Base-by-base conservation (phyloP, 2,888 invertebrate species). In the Drosophila maculinotata region DNA sequence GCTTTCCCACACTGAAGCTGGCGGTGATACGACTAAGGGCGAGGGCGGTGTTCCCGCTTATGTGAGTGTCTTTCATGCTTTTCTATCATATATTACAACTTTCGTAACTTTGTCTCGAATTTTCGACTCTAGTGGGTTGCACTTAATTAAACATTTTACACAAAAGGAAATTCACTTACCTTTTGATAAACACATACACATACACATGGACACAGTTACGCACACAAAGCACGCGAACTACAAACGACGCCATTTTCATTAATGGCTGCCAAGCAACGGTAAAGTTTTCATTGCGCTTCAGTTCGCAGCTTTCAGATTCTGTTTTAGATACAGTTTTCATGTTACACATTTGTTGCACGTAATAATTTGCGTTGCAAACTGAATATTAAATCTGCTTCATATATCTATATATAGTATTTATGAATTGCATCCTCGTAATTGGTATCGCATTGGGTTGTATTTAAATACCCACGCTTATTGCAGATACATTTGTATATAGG, bases 1-100 rank as follows among this genome's bases (percentile, higher is more conserved):
- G 97, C 96, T 96, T 9, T 95, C 96, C 9, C 97, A 97, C 85
- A 97, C 98, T 0, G 97, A 97, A 90, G 97, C 97, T 60, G 96
- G 97, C 58, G 97, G 97, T 73, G 97, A 97, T 90, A 96, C 97
- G 14, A 95, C 95, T 1, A 94, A 94, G 12, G 98, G 98, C 47
- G 96, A 96, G 90, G 97, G 97, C 47, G 97, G 97, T 88, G 94
- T 94, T 1, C 96, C 97, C 0, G 97, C 97, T 80, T 97, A 93
- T 89, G 96, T 97, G 93, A 94, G 95, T 93, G 73, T 31, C 14
- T 33, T 17, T 25, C 10, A 20, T 20, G 28, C 9, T 36, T 31
- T 17, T 44, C 8, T 44, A 2, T 30, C 8, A 17, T 38, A 12
- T 30, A 41, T 36, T 3, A 26, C 33, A 38, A 35, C 36, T 45